A percentile compares a stretch with the other conserved stretches of the same genome.
Evolutionary conservation across 1,140 invertebrate species (phyloP).

Genomic region (Muscidifurax raptorellus): DNA sequence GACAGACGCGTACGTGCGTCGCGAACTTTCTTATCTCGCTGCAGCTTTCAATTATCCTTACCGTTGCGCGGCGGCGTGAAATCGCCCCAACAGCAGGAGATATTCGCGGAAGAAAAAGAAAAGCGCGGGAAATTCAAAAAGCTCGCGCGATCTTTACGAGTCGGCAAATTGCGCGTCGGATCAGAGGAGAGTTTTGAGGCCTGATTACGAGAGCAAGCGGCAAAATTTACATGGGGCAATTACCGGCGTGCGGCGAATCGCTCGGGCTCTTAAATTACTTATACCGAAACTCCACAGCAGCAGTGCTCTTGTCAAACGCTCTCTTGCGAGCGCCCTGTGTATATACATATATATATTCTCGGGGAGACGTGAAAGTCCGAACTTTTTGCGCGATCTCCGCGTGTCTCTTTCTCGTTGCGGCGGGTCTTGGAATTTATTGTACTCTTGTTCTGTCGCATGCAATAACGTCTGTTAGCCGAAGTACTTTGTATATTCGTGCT

Average conservation of each 20-base stretch:
- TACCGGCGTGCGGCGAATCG: neutral
- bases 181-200: neutral
- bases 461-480: neutral
- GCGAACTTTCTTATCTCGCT: slow-evolving; percentile 5
- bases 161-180: neutral
- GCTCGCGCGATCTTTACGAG: neutral
- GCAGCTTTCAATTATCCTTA: slow-evolving; percentile 18
- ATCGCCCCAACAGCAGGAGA: neutral
- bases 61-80: neutral
- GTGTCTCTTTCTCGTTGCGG: neutral
- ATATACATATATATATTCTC: too few relatives aligned
- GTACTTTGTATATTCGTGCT: neutral
- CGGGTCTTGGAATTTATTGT: neutral
- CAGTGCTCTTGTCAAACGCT: slow-evolving; percentile 4
- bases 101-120: neutral
- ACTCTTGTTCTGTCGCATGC: neutral
- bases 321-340: neutral
- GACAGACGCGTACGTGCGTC: neutral
- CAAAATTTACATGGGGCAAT: neutral
- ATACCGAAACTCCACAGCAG: neutral
- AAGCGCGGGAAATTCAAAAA: slow-evolving; percentile 17
- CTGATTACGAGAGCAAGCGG: neutral
- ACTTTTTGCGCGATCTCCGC: neutral
- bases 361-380: neutral
- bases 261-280: slow-evolving; percentile 1